Evolutionary conservation across 2,888 invertebrate genomes (phyloP), one percentile per base, ranked within the genome.

Genomic region (Chironomus riparius): DNA sequence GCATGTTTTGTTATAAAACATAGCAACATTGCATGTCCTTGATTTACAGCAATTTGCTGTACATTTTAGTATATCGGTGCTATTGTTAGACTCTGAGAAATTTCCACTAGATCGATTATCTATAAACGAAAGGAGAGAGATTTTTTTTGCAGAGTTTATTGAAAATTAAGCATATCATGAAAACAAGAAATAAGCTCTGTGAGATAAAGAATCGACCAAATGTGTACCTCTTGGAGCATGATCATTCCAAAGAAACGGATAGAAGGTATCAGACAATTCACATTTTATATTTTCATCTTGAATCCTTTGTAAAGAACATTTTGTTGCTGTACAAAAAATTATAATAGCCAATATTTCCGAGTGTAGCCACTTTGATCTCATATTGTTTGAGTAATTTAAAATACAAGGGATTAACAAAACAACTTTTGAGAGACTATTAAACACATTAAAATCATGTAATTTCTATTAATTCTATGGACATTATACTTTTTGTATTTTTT

Each of bases 81-180:
- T 68, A 47, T 15, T 38, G 38, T 38, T 15, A 5, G 48, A 22
- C 18, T 74, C 74, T 15, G 22, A 22, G 47, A 24, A 74, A 38
- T 74, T 74, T 18, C 74, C 74, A 28, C 61, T 61, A 12, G 68
- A 68, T 74, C 74, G 65, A 74, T 74, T 74, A 48, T 74, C 74
- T 74, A 65, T 68, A 68, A 62, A 56, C 3, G 21, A 61, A 70
- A 28, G 12, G 15, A 47, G 10, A 0, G 38, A 38, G 38, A 68
- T 15, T 68, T 18, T 69, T 69, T 38, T 28, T 28, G 3, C 38
- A 7, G 10, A 38, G 10, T 10, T 38, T 38, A 10, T 10, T 10
- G 38, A 38, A 38, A 38, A 10, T 38, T 38, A 38, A 1, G 10
- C 38, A 38, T 10, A 21, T 13, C 13, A 24, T 24, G 3, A 65